These are phyloP conservation scores for Apantesis nais DNA, from an alignment of 2,888 invertebrate genomes.

Conservation along the genomic window DNA sequence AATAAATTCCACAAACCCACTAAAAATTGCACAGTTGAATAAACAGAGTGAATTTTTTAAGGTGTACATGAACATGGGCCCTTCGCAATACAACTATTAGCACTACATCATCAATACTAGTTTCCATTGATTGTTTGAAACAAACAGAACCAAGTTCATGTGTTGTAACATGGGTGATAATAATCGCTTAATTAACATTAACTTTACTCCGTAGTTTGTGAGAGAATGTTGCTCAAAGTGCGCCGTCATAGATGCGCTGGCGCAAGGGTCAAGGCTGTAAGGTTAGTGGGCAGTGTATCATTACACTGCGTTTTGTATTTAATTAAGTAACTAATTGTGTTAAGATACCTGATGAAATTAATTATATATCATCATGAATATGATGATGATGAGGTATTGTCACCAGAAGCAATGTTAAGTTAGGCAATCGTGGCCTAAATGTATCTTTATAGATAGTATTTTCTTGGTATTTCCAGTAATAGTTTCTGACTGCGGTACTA, in stretches of 20 bases:
- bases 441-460: not conserved
- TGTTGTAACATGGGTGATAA: conserved; percentile 42
- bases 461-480: not conserved
- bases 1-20: not conserved
- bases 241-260: conserved; percentile 46
- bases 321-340: not conserved
- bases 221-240: conserved; percentile 46
- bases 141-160: conserved; percentile 42
- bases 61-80: conserved; percentile 3
- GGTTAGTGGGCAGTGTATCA: conserved; percentile 37
- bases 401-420: not conserved
- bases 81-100: conserved; percentile 16
- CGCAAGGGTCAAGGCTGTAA: conserved; percentile 59
- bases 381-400: too few species aligned
- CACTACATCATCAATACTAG: conserved; percentile 31
- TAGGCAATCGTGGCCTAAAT: not conserved
- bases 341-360: not conserved
- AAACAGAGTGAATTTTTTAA: conserved; percentile 13
- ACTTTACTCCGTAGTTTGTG: conserved; percentile 43
- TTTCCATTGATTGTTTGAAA: conserved; percentile 21
- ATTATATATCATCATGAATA: not conserved
- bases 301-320: conserved; percentile 14
- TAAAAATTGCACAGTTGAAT: not conserved
- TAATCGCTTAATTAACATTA: conserved; percentile 48
- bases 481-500: not conserved